A percentile compares a stretch with the other conserved stretches of the same genome.
phyloP scores from a whole-genome alignment of 2,113 vertebrate species.

The Psophia crepitans region DNA sequence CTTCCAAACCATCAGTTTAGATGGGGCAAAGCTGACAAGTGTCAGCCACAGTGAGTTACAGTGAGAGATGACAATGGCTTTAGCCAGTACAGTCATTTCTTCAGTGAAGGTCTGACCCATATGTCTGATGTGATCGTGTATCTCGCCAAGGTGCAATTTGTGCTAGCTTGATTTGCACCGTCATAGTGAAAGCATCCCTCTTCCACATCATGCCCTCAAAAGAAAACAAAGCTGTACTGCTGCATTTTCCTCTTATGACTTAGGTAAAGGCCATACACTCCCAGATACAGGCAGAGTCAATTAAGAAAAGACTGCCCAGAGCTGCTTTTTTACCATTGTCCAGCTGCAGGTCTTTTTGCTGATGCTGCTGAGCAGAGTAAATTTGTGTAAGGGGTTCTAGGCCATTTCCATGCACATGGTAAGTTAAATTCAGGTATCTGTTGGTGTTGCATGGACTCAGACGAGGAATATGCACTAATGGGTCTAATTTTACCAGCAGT shows the following conservation, averaged over 20 bases:
- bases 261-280: background rate
- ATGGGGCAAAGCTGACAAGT: background rate
- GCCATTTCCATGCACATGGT: rapidly evolving
- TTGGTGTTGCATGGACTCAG: background rate
- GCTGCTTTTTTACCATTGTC: background rate
- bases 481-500: background rate
- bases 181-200: background rate
- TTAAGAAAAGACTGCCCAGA: background rate
- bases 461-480: background rate
- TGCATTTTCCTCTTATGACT: background rate
- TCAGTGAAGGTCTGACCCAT: background rate
- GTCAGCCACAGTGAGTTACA: background rate
- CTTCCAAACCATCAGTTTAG: background rate
- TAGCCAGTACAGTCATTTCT: background rate
- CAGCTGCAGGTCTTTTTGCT: background rate
- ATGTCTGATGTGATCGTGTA: background rate
- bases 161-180: background rate
- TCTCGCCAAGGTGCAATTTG: background rate
- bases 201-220: background rate
- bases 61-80: background rate
- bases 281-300: rapidly evolving
- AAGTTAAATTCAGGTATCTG: background rate
- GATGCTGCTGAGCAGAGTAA: background rate
- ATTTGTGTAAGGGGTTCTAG: background rate
- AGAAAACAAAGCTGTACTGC: background rate